Percentiles rank a stretch among this genome's conserved stretches.
Conservation (phyloP, 1,140 invertebrate species). For the Phocides pigmalion region DNA sequence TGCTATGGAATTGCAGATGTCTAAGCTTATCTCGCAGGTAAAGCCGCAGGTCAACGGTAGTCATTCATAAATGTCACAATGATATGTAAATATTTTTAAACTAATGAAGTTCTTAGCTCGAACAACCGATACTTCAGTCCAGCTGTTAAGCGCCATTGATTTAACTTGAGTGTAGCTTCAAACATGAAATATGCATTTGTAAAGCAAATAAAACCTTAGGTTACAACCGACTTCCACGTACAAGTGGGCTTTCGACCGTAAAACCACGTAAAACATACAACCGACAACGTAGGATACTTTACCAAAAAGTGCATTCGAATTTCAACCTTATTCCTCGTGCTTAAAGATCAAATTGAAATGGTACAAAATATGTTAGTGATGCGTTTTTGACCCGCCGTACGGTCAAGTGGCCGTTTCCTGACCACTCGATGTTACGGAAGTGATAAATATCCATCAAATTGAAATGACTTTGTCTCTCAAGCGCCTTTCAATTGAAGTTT, state of each 20-base stretch:
- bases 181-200: constrained; percentile 37
- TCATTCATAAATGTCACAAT: not conserved
- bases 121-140: not conserved
- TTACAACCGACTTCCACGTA: constrained; percentile 39
- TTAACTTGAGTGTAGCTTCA: constrained; percentile 20
- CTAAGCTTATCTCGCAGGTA: too few relatives aligned
- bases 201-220: constrained; percentile 41
- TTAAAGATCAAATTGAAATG: constrained; percentile 13
- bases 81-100: not conserved
- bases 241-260: constrained; percentile 36
- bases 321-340: constrained; percentile 1
- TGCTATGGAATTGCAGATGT: too few relatives aligned
- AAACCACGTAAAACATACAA: constrained; percentile 22
- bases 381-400: constrained; percentile 25
- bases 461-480: constrained; percentile 21
- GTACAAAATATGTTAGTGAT: not conserved
- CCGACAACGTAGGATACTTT: not conserved
- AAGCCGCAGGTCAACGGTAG: too few relatives aligned
- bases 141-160: constrained; percentile 32
- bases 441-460: constrained; percentile 49
- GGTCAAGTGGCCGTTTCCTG: constrained; percentile 53
- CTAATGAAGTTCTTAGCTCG: not conserved
- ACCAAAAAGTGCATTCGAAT: not conserved
- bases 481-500: constrained; percentile 4
- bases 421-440: constrained; percentile 46